These are phyloP conservation scores for Trachemys scripta DNA, from an alignment of 2,113 vertebrate genomes.

Conservation along the genomic window DNA sequence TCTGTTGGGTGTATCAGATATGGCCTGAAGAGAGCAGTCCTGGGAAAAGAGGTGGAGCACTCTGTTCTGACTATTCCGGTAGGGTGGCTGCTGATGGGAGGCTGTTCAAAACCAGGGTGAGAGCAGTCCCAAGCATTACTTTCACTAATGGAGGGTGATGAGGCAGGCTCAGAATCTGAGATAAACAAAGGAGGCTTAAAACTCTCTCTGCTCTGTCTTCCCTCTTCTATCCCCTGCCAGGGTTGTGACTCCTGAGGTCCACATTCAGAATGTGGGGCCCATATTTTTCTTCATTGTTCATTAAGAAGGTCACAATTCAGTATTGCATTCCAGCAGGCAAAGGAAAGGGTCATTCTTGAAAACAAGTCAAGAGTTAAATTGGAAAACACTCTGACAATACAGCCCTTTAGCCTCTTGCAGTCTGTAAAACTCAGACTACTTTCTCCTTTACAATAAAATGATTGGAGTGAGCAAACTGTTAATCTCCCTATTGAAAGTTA, in stretches of 20 bases:
- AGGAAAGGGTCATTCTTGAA: no score
- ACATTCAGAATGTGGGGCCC: accelerated
- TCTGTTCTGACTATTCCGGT: not conserved
- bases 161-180: not conserved
- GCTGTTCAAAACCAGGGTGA: accelerated
- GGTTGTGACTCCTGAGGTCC: not conserved
- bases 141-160: accelerated
- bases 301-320: not conserved
- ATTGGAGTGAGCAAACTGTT: not conserved
- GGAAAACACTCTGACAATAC: accelerated
- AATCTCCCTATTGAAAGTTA: not conserved
- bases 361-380: not conserved
- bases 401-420: not conserved
- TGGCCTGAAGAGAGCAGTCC: not conserved
- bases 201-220: not conserved
- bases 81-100: not conserved
- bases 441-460: not conserved
- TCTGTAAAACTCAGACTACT: not conserved
- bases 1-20: not conserved
- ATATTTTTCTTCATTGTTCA: not conserved
- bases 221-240: accelerated
- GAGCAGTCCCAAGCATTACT: not conserved
- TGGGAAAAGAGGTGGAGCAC: not conserved
- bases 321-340: not conserved
- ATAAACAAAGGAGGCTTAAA: accelerated